phyloP scores from a whole-genome alignment of 2,113 vertebrate species.

The Rissa tridactyla region DNA sequence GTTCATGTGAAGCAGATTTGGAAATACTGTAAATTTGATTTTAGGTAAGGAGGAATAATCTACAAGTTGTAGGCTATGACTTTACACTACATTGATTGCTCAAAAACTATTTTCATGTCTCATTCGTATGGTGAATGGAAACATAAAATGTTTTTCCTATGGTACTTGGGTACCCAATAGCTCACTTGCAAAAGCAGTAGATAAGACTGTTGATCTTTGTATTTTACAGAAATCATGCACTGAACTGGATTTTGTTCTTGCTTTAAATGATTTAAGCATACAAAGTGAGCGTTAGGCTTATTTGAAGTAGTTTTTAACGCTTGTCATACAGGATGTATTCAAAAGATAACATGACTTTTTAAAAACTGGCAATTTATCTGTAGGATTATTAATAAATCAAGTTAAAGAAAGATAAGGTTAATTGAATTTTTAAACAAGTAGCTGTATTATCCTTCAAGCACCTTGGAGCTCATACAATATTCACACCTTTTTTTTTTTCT shows the following conservation, averaged over 20 bases:
- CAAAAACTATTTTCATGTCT: conserved; percentile 40
- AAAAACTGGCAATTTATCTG: conserved; percentile 69
- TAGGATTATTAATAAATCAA: conserved; percentile 76
- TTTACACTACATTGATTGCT: conserved; percentile 42
- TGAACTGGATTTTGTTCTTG: conserved; percentile 42
- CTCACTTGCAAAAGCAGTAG: background rate
- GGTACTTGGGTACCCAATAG: conserved; percentile 48
- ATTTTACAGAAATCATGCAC: conserved; percentile 33
- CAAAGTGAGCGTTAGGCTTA: conserved; percentile 17
- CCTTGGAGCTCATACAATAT: conserved; percentile 70
- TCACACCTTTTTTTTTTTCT: conserved; percentile 57
- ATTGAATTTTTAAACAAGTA: conserved; percentile 78
- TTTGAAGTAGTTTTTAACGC: conserved; percentile 59
- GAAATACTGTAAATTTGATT: background rate
- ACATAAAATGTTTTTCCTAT: conserved; percentile 43
- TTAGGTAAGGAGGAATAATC: background rate
- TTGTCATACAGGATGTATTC: conserved; percentile 56
- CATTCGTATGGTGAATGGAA: conserved; percentile 16
- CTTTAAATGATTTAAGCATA: conserved; percentile 43
- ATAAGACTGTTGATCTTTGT: conserved; percentile 5
- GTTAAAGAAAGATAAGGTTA: conserved; percentile 77
- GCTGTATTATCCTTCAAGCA: conserved; percentile 74
- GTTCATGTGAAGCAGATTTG: background rate
- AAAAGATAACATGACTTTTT: conserved; percentile 69
- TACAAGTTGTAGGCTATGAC: background rate